Conservation (phyloP, 2,888 invertebrate species). For the Helobdella robusta region DNA sequence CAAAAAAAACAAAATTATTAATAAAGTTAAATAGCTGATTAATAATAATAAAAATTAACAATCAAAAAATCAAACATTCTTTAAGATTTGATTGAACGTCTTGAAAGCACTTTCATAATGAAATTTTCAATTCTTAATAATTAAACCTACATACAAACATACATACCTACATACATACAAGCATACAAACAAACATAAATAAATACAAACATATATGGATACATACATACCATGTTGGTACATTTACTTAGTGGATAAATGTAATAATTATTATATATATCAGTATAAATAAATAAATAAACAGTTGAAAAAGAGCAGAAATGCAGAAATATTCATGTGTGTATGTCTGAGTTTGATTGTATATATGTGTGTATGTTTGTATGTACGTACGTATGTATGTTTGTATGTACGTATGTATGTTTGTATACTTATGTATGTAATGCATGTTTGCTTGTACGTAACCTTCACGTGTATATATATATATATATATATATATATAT, state of each 20-base stretch:
- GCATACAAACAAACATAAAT: too few species aligned
- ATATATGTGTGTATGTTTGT: neutral
- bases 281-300: neutral
- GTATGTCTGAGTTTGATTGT: neutral
- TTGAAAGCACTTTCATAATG: too few species aligned
- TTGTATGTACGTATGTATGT: too few species aligned
- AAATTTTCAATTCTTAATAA: too few species aligned
- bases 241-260: neutral
- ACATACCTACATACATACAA: too few species aligned
- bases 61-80: neutral
- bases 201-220: too few species aligned
- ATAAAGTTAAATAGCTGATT: neutral
- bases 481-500: slow-evolving; percentile 2
- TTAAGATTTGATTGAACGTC: neutral
- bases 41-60: neutral
- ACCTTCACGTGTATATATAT: neutral
- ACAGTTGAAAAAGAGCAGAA: neutral
- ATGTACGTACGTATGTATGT: neutral
- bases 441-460: neutral
- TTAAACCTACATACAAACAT: too few species aligned
- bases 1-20: neutral
- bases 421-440: neutral
- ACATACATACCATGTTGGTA: too few species aligned
- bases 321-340: neutral
- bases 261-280: neutral